Conservation (phyloP, 2,797 vertebrate genomes). For the Echiichthys vipera region DNA sequence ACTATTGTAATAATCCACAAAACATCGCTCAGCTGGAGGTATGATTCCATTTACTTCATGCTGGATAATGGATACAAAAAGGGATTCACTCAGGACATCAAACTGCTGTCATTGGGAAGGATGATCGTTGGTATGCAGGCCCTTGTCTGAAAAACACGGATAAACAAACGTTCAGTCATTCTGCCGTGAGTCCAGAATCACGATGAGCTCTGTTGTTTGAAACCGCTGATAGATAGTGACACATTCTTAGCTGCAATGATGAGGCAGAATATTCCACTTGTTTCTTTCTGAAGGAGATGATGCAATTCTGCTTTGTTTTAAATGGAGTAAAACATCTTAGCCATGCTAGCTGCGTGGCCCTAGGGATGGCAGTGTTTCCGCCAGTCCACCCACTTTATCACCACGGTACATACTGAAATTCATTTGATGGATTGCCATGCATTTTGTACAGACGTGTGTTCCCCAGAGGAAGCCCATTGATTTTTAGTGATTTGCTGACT, state of each 20-base stretch:
- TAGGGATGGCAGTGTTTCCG: not conserved
- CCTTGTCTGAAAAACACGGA: constrained; percentile 3
- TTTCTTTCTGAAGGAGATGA: not conserved
- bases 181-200: not conserved
- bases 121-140: constrained; percentile 13
- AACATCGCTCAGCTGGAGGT: constrained; percentile 55
- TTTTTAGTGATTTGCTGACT: not conserved
- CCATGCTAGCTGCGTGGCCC: no score
- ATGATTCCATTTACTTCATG: constrained; percentile 52
- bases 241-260: not conserved
- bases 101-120: constrained; percentile 58
- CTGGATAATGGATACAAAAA: constrained; percentile 58
- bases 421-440: not conserved
- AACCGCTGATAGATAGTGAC: no score
- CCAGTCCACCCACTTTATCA: not conserved
- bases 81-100: constrained; percentile 58
- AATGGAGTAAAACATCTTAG: no score
- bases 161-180: not conserved
- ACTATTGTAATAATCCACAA: constrained; percentile 64
- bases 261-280: not conserved
- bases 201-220: not conserved
- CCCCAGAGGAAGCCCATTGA: not conserved
- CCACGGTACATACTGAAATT: not conserved
- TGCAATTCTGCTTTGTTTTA: no score
- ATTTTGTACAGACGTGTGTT: not conserved